These are phyloP conservation scores for Drosophila testacea DNA, from an alignment of 2,888 invertebrate species.

Conservation along the genomic window DNA sequence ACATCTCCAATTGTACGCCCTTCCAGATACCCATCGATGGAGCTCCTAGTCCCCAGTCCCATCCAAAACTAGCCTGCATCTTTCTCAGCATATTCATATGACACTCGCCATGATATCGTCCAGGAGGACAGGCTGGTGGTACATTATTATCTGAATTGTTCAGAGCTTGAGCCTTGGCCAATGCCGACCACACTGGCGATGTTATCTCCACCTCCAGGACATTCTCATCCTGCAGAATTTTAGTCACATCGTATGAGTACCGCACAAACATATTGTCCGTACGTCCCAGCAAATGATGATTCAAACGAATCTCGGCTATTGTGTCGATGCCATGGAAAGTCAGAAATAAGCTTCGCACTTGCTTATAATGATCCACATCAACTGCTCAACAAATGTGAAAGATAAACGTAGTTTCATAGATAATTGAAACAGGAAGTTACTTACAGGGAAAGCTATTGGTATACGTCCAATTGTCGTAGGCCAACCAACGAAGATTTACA, in stretches of 20 bases:
- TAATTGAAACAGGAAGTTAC: constrained; percentile 3
- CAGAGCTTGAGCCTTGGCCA: constrained; percentile 82
- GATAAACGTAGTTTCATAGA: background rate
- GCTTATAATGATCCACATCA: constrained; percentile 60
- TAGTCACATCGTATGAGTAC: constrained; percentile 90
- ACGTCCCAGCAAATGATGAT: constrained; percentile 88
- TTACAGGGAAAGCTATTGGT: constrained; percentile 89
- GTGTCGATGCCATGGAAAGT: constrained; percentile 96
- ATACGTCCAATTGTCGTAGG: constrained; percentile 93
- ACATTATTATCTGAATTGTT: constrained; percentile 64
- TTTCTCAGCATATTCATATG: constrained; percentile 96
- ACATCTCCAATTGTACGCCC: constrained; percentile 88
- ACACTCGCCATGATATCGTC: constrained; percentile 94
- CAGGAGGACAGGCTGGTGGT: constrained; percentile 92
- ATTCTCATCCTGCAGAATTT: constrained; percentile 86
- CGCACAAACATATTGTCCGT: constrained; percentile 95
- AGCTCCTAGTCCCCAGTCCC: constrained; percentile 99
- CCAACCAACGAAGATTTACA: constrained; percentile 92
- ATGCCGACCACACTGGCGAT: constrained; percentile 89
- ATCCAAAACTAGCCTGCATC: constrained; percentile 97
- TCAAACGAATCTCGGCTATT: constrained; percentile 90
- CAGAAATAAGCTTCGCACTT: constrained; percentile 85
- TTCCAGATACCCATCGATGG: constrained; percentile 97
- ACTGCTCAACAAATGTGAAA: constrained; percentile 45
- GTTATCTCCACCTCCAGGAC: constrained; percentile 87